Evolutionary conservation across 2,888 invertebrate species (phyloP).

Genomic region (Scrobipalpa costella): DNA sequence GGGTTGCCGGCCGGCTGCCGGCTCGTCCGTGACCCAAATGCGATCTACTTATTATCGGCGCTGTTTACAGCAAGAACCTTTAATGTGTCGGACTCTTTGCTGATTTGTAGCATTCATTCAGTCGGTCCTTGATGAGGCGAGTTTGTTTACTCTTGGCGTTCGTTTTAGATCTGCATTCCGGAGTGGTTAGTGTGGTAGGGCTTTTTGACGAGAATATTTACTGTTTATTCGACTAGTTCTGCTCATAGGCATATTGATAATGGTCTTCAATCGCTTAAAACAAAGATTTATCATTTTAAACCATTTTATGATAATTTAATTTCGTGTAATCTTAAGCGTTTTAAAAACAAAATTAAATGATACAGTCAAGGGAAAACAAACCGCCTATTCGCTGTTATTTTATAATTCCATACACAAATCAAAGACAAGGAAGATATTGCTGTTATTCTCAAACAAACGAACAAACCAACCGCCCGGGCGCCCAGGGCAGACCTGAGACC

Average conservation of each 20-base stretch:
- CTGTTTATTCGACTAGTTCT: too few relatives aligned
- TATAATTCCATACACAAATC: neutral
- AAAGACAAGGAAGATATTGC: slow-evolving; percentile 9
- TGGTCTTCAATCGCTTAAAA: too few relatives aligned
- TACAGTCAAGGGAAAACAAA: neutral
- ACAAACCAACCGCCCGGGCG: neutral
- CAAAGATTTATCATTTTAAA: too few relatives aligned
- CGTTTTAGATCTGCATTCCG: neutral
- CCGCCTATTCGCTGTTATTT: slow-evolving; percentile 4
- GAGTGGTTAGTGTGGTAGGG: neutral
- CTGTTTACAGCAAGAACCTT: slow-evolving; percentile 6
- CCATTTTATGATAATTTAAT: too few relatives aligned
- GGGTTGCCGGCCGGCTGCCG: neutral
- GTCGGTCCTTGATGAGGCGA: neutral
- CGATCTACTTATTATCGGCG: slow-evolving; percentile 7
- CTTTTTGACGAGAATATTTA: neutral
- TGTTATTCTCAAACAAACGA: slow-evolving; percentile 2
- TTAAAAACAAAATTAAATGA: neutral
- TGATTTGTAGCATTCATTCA: slow-evolving; percentile 4
- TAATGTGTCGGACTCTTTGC: slow-evolving; percentile 10
- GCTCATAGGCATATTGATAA: too few relatives aligned
- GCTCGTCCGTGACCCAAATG: slow-evolving; percentile 4
- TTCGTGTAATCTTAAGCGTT: too few relatives aligned
- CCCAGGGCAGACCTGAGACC: neutral
- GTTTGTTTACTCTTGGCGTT: neutral